Evolutionary conservation across 2,797 vertebrate species (phyloP), one percentile per base, ranked within the genome.

Genomic region (Melanotaenia parkinsoni): DNA sequence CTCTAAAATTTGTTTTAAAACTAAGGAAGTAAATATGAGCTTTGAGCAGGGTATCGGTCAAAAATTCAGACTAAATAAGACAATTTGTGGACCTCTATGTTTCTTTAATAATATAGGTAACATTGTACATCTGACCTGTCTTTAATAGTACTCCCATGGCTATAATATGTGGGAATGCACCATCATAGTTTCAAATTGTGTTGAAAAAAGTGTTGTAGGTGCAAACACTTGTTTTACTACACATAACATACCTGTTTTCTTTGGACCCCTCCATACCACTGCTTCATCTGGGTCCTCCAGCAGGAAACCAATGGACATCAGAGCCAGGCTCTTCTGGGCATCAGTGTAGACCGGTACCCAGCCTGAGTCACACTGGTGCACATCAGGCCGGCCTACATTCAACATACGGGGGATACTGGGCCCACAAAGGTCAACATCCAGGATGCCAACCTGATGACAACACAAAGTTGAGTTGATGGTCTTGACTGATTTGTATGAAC

Each of bases 241-340:
- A 14, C 22, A 16, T 2, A 26, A 7, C 10, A 45, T 4, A 99
- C 98, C 97, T 0, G 94, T 97, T 88, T 99, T 99, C 87, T 97
- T 99, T 63, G 98, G 98, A 2, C 98, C 97, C 84, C 97, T 96
- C 98, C 98, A 99, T 43, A 99, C 94, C 75, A 99, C 95, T 0
- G 97, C 98, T 4, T 99, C 96, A 0, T 99, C 96, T 0, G 96
- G 96, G 53, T 94, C 92, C 69, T 98, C 96, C 79, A 99, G 88
- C 74, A 99, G 93, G 89, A 99, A 99, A 38, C 96, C 97, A 0
- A 99, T 96, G 11, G 98, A 99, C 98, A 99, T 99, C 16, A 99
- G 92, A 0, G 96, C 94, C 4, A 99, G 90, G 80, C 67, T 95
- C 80, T 95, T 94, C 65, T 95, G 92, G 4, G 90, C 88, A 47